Evolutionary conservation across 2,888 invertebrate species (phyloP), one percentile per base, ranked within the genome.

Genomic region (Caenorhabditis panamensis): DNA sequence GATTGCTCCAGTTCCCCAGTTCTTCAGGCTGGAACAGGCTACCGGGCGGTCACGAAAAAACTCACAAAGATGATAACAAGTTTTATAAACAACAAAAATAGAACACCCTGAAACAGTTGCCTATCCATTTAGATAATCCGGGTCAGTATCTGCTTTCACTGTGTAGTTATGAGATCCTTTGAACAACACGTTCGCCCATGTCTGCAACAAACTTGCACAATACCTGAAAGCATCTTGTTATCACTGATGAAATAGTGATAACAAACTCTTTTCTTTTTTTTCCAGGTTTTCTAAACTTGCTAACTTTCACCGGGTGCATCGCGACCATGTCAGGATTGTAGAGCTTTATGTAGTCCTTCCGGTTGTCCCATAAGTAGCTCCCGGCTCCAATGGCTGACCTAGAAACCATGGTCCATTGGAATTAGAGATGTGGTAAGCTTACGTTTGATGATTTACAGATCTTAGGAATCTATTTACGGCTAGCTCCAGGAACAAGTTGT

Each of bases 221-320:
- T 69, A 77, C 28, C 59, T 72, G 62, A 22, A 58, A 68, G 31
- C 31, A 31, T 31, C 31, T 2, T n/a, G 36, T 22, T 8, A 5
- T 44, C 16, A 20, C 6, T 22, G 31, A 31, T 24, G 13, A 53
- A 9, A 53, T 18, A 47, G 16, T 9, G 11, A n/a, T n/a, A 20
- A 47, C 62, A 18, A 9, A 73, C 66, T 18, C 37, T n/a, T 22
- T 61, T 5, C 53, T 36, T 1, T 18, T 20, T 28, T 36, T 11
- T 26, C 49, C 26, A 18, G 78, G 61, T 2, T 59, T 13, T n/a
- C 8, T 9, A 16, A 78, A 66, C 13, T 13, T 1, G 28, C 62
- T 73, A 0, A 68, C 6, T 62, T 79, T 79, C 9, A 79, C 36
- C 8, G 79, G 67, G 58, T 79, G 79, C n/a, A 79, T 26, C 28